Evolutionary conservation across 1,140 invertebrate species (phyloP).

Genomic region (Agraylea sexmaculata): DNA sequence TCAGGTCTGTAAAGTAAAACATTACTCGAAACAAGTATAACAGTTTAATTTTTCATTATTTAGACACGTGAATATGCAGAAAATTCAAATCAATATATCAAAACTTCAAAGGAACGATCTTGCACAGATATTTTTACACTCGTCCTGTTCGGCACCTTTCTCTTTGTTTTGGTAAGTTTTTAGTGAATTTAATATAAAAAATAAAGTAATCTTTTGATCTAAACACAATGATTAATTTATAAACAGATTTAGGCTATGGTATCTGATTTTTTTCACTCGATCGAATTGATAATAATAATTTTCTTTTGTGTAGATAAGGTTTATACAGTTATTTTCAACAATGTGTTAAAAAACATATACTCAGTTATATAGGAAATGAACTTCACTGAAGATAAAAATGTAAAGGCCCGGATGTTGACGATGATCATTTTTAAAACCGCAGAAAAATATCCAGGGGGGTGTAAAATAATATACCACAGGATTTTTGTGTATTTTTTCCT

Average conservation of each 20-base stretch:
- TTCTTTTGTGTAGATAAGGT: background rate
- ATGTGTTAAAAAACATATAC: background rate
- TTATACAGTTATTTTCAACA: background rate
- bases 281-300: slow-evolving; percentile 1
- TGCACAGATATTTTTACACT: slow-evolving; percentile 49
- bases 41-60: too few species aligned
- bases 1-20: too few species aligned
- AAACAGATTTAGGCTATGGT: background rate
- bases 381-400: too few species aligned
- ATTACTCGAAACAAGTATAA: too few species aligned
- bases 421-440: too few species aligned
- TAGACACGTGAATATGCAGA: too few species aligned
- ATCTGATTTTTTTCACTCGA: background rate
- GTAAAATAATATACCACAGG: too few species aligned
- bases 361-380: background rate
- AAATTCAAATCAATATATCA: too few species aligned
- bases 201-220: background rate
- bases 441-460: too few species aligned
- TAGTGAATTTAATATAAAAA: slow-evolving; percentile 1
- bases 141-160: slow-evolving; percentile 38
- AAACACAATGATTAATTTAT: background rate
- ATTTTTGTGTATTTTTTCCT: too few species aligned
- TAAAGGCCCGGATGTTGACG: too few species aligned
- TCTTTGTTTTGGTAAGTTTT: slow-evolving; percentile 44
- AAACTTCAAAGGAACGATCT: slow-evolving; percentile 31